These are phyloP conservation scores for Danaus chrysippus DNA, from an alignment of 2,888 invertebrate genomes.

Conservation along the genomic window DNA sequence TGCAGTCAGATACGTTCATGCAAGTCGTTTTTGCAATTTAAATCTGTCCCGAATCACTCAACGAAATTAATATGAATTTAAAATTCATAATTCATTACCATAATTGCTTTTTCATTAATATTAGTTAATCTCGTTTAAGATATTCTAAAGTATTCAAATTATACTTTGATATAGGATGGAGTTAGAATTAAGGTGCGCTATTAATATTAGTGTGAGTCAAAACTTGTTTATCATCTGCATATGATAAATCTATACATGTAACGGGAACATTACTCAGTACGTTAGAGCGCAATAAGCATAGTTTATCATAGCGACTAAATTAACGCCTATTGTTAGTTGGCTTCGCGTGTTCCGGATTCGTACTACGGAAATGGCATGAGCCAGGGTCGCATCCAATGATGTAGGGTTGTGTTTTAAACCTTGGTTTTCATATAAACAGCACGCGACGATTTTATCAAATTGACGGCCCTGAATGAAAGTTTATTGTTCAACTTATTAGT, in stretches of 20 bases:
- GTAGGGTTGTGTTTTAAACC: constrained; percentile 8
- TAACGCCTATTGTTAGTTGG: constrained; percentile 56
- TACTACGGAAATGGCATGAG: constrained; percentile 59
- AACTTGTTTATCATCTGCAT: too few species aligned
- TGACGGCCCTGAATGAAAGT: constrained; percentile 5
- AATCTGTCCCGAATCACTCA: too few species aligned
- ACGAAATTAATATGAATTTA: too few species aligned
- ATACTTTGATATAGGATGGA: too few species aligned
- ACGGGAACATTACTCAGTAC: constrained; percentile 49
- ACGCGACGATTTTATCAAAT: constrained; percentile 9
- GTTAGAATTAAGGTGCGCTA: too few species aligned
- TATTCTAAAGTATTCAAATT: too few species aligned
- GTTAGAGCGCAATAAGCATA: constrained; percentile 45
- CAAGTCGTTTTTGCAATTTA: neutral
- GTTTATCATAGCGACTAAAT: constrained; percentile 57
- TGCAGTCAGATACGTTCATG: constrained; percentile 10
- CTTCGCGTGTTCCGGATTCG: constrained; percentile 60
- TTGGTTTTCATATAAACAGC: constrained; percentile 4
- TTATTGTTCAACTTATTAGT: constrained; percentile 6
- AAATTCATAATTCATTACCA: too few species aligned
- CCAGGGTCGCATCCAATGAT: constrained; percentile 29
- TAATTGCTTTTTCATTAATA: too few species aligned
- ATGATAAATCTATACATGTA: constrained; percentile 42
- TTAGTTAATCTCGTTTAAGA: too few species aligned
- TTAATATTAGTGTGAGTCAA: too few species aligned